Evolutionary conservation across 2,797 vertebrate genomes (phyloP), one percentile per base, ranked within the genome.

Genomic region (Cynopterus sphinx): DNA sequence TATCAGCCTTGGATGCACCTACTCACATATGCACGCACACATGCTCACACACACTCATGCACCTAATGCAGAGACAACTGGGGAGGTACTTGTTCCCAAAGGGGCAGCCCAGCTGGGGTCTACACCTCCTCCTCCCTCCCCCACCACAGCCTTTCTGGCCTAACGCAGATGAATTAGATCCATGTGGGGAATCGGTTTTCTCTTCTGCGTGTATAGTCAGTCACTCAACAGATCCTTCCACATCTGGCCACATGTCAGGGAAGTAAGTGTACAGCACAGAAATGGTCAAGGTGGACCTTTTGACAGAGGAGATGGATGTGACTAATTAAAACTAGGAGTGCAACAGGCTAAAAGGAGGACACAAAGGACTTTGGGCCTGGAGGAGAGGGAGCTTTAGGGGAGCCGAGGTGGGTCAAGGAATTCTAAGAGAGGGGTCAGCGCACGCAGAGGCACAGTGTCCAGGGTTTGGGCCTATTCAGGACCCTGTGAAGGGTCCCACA

Each of bases 361-460:
- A 17, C n/a, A 6, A 22, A 43, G 84, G 61, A 28, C 55, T 2
- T 2, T 3, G 51, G 36, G 6, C 11, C 55, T 43, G 9, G n/a
- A 84, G 41, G 61, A 77, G 33, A 74, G 3, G 22, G 59, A 31
- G n/a, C 4, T 65, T 55, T 59, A 13, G 31, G 77, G 43, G 28
- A 33, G 2, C 46, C 0, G 17, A 28, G 49, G 19, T 15, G 24
- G 61, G 68, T 4, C 7, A 6, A 8, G 41, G 16, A 17, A 5
- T 79, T 77, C 67, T 17, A 13, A 5, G 9, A 73, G 22, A 78
- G 33, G 28, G n/a, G n/a, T 3, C 73, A 46, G 41, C 9, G 0
- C 1, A 17, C 43, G 28, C 17, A 21, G 55, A 41, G 26, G 43
- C 9, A 6, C 2, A 10, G 59, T 0, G 0, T 49, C 0, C 1